phyloP scores from a whole-genome alignment of 53 echinoderm and acorn worm genomes.

The Hippasteria phrygiana region DNA sequence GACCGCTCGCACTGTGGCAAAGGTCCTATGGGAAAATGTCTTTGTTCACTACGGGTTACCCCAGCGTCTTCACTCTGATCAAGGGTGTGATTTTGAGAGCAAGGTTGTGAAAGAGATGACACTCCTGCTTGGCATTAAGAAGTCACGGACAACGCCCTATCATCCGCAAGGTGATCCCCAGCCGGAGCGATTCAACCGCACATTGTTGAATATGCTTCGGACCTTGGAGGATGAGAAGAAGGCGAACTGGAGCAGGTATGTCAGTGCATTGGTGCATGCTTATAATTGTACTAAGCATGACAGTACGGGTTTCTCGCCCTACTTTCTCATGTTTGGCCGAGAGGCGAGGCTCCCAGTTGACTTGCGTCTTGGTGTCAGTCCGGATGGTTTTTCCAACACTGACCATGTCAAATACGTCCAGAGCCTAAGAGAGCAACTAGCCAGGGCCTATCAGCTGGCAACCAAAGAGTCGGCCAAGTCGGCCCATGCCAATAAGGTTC shows the following conservation, averaged over 20 bases:
- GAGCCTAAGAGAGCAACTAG: too few relatives aligned
- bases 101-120: conserved; percentile 48
- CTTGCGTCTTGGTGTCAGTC: conserved; percentile 27
- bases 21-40: conserved; percentile 30
- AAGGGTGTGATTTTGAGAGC: conserved; percentile 51
- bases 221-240: conserved; percentile 33
- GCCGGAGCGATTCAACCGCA: conserved; percentile 75
- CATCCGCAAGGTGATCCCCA: conserved; percentile 70
- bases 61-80: conserved; percentile 5
- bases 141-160: conserved; percentile 52
- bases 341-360: conserved; percentile 58
- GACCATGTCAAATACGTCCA: conserved; percentile 41
- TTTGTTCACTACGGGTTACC: conserved; percentile 38
- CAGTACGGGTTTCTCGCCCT: conserved; percentile 68
- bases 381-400: conserved; percentile 27
- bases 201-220: conserved; percentile 52
- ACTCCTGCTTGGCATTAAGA: background rate
- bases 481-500: conserved; percentile 29
- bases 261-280: conserved; percentile 68
- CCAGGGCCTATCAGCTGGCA: conserved; percentile 50
- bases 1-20: conserved; percentile 69
- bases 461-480: background rate
- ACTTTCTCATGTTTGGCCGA: too few relatives aligned
- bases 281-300: conserved; percentile 68
- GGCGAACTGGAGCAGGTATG: conserved; percentile 43